Evolutionary conservation across 2,888 invertebrate genomes (phyloP).

Genomic region (Apamea anceps): DNA sequence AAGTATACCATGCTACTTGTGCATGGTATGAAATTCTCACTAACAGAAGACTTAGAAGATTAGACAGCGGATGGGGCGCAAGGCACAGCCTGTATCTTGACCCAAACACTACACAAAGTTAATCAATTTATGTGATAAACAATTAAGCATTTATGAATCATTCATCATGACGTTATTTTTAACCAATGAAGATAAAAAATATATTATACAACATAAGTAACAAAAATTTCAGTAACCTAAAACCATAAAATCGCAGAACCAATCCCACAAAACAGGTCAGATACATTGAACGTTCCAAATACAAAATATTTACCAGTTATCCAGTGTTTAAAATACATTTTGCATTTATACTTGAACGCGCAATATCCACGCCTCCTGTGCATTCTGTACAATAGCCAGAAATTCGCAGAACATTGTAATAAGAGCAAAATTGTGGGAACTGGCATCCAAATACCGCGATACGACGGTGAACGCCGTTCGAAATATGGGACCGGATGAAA

Average conservation of each 20-base stretch:
- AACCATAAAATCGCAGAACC: not conserved
- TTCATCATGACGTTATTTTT: not conserved
- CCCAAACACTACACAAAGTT: not conserved
- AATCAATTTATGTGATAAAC: not conserved
- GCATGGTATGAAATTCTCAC: too few species aligned
- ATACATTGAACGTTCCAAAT: slow-evolving; percentile 10
- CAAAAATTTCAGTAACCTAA: not conserved
- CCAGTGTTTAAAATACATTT: slow-evolving; percentile 40
- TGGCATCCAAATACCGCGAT: slow-evolving; percentile 67
- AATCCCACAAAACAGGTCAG: slow-evolving; percentile 22
- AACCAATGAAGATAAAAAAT: not conserved
- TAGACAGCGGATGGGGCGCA: not conserved
- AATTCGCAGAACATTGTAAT: slow-evolving; percentile 56
- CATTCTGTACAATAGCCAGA: slow-evolving; percentile 40
- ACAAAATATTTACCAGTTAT: slow-evolving; percentile 26
- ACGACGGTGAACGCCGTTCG: slow-evolving; percentile 56
- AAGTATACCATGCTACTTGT: too few species aligned
- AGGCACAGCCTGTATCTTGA: not conserved
- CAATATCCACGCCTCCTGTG: slow-evolving; percentile 43
- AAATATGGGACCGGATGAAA: slow-evolving; percentile 65
- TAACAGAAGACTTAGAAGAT: not conserved
- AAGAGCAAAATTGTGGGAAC: slow-evolving; percentile 60
- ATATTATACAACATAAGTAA: not conserved
- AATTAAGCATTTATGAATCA: not conserved
- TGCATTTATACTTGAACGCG: slow-evolving; percentile 48